Base-by-base conservation (phyloP, 2,888 invertebrate genomes). In the Sussaba pulchella region DNA sequence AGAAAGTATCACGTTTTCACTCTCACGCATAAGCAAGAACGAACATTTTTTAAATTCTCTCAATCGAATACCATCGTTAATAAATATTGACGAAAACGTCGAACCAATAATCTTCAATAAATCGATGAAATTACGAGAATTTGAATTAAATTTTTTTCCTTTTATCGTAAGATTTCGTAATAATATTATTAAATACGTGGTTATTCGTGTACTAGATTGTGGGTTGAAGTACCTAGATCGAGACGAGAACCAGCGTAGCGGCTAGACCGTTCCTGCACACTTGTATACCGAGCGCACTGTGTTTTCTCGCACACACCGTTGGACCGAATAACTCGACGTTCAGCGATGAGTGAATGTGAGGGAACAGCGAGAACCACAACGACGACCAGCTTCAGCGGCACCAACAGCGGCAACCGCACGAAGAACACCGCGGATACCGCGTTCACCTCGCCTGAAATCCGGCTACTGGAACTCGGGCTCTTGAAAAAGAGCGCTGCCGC, bases 381-480 rank as follows among this genome's bases (percentile, higher is more conserved):
- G n/a, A n/a, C n/a, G 50, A 59, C 54, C n/a, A 52, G 59, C 67
- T 36, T 12, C 54, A 50, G 39, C 39, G 43, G 41, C 63, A 70
- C 45, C 14, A 39, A 66, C 43, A 31, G 64, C 47, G 26, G 26
- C 39, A 36, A 26, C 31, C 41, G 14, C 24, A 52, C 50, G 17
- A 14, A 31, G 45, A 76, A 54, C 57, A 31, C 64, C 64, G 52
- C 66, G 66, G 78, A 66, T 81, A 78, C 81, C 78, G 83, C 83
- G 82, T 74, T 84, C 81, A 84, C 83, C 83, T 82, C 79, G 71
- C 81, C 79, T 74, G 81, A 82, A 84, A 84, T 84, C 82, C 83
- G 82, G 77, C 82, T 81, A 82, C 80, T 78, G 79, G 76, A 82
- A 79, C 82, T 72, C 72, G 64, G 10, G 17, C 31, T 57, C 2